Evolutionary conservation across 2,888 invertebrate species (phyloP).

Genomic region (Pseudococcus viburni): DNA sequence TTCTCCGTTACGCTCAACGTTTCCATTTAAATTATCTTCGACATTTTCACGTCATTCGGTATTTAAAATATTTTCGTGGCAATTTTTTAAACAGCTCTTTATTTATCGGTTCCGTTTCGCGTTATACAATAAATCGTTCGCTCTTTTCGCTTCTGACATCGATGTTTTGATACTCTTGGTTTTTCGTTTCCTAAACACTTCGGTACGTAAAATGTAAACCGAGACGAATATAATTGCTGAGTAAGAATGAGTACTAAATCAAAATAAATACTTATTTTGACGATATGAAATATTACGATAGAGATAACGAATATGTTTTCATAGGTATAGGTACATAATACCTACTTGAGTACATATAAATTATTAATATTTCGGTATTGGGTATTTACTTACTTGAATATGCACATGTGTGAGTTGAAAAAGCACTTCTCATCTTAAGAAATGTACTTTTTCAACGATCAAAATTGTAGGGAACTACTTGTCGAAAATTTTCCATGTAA

Average conservation of each 20-base stretch:
- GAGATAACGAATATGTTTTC: not conserved
- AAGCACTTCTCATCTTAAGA: too few species aligned
- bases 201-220: not conserved
- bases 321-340: too few species aligned
- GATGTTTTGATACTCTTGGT: not conserved
- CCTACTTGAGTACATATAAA: too few species aligned
- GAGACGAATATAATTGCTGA: not conserved
- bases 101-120: conserved; percentile 7
- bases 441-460: too few species aligned
- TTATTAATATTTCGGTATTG: too few species aligned
- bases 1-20: conserved; percentile 24
- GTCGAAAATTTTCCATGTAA: too few species aligned
- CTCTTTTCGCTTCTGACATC: not conserved
- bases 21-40: conserved; percentile 31
- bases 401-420: too few species aligned
- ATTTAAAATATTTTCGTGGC: conserved; percentile 32
- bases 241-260: not conserved
- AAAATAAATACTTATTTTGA: not conserved
- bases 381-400: too few species aligned
- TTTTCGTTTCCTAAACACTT: not conserved
- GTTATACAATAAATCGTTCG: not conserved
- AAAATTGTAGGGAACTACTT: too few species aligned
- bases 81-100: conserved; percentile 38
- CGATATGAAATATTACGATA: not conserved
- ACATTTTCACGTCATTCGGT: conserved; percentile 33